Evolutionary conservation across 2,797 vertebrate species (phyloP).

Genomic region (Peromyscus attwateri): DNA sequence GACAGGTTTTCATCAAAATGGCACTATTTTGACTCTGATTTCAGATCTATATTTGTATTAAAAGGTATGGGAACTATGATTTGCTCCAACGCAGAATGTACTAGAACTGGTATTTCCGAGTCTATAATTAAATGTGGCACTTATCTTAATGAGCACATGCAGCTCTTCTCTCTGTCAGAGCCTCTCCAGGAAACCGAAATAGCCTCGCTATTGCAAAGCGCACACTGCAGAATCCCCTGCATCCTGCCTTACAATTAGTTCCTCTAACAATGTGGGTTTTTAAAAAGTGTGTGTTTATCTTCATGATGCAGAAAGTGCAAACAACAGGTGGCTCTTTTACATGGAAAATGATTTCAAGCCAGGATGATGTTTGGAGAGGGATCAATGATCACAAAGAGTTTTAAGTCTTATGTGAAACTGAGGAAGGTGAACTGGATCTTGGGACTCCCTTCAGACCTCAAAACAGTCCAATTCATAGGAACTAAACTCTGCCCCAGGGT

Average conservation of each 20-base stretch:
- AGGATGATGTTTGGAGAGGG: constrained; percentile 43
- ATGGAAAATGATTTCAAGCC: neutral
- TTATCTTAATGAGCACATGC: constrained; percentile 78
- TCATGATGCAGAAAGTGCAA: constrained; percentile 23
- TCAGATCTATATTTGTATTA: constrained; percentile 40
- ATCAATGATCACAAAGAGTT: constrained; percentile 15
- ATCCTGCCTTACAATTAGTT: constrained; percentile 32
- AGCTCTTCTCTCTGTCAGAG: constrained; percentile 33
- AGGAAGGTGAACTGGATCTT: neutral
- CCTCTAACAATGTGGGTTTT: constrained; percentile 19
- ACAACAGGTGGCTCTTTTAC: constrained; percentile 23
- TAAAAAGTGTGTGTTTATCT: constrained; percentile 66
- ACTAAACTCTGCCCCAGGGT: neutral
- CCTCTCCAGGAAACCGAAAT: constrained; percentile 59
- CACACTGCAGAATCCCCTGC: neutral
- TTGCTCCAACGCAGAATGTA: constrained; percentile 36
- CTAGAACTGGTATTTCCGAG: constrained; percentile 53
- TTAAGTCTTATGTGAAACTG: neutral
- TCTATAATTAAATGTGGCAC: constrained; percentile 70
- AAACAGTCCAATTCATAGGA: neutral
- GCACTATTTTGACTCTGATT: constrained; percentile 30
- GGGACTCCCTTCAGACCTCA: neutral
- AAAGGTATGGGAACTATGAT: constrained; percentile 7
- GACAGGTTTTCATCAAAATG: neutral
- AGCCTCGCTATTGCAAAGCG: neutral